Conservation (phyloP, 1,140 invertebrate species). For the Zaprionus camerounensis region DNA sequence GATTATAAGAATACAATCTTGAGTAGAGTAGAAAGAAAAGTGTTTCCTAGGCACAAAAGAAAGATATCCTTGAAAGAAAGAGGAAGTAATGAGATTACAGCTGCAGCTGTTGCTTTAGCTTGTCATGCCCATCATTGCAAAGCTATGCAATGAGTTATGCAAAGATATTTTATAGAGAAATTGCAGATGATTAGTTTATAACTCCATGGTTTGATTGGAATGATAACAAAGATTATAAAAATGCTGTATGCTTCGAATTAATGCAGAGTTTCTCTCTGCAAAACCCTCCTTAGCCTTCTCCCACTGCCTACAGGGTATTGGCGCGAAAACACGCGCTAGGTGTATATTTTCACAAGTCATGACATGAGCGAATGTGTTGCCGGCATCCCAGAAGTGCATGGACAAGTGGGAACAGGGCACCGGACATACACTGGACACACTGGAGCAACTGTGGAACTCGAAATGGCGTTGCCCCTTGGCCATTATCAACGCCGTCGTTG, state of each 20-base stretch:
- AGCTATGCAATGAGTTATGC: too few relatives aligned
- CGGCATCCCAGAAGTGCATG: neutral
- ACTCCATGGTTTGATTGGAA: too few relatives aligned
- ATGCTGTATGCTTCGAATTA: too few relatives aligned
- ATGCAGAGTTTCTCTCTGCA: neutral
- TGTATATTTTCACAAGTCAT: conserved; percentile 81
- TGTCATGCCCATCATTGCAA: neutral
- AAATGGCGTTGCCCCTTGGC: conserved; percentile 53
- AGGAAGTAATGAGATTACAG: too few relatives aligned
- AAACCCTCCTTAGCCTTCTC: neutral
- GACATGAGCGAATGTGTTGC: conserved; percentile 62
- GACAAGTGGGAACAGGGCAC: conserved; percentile 17
- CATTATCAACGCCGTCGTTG: conserved; percentile 78
- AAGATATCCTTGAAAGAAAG: too few relatives aligned
- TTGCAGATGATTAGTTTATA: too few relatives aligned
- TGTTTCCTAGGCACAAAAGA: too few relatives aligned
- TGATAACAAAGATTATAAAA: too few relatives aligned
- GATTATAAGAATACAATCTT: neutral
- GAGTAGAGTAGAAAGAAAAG: too few relatives aligned
- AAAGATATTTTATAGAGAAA: too few relatives aligned
- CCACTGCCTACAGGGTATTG: conserved; percentile 9
- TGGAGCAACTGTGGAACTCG: conserved; percentile 10
- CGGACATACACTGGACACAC: neutral
- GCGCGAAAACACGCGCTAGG: conserved; percentile 48
- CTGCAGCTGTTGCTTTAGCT: neutral